Evolutionary conservation across 2,797 vertebrate genomes (phyloP), one percentile per base, ranked within the genome.

Genomic region (Luscinia megarhynchos): DNA sequence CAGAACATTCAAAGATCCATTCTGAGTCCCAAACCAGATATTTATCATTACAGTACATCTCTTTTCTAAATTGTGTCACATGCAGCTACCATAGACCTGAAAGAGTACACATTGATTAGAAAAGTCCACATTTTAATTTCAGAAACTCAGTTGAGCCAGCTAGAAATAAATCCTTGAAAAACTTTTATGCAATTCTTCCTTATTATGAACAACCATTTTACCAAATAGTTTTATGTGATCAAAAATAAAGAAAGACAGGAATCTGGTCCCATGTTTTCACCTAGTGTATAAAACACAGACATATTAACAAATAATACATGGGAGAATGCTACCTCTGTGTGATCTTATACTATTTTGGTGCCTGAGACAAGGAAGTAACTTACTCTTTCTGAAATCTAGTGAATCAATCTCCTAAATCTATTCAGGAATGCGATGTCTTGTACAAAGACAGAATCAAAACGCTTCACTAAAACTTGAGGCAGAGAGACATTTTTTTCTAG

Each of bases 311-410:
- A 32, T n/a, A 40, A 34, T 26, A 6, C 19, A 27, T 12, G 12
- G 19, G 12, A 68, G 7, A 22, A 57, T 20, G 13, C 43, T 57
- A 29, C 9, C 10, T 38, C 4, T 2, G 0, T 22, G 21, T 34
- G 7, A 16, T 66, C 76, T 45, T 20, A 30, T 14, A 22, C 3
- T 2, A 0, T 74, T 86, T 50, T 3, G 1, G 22, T 68, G 54
- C 8, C n/a, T 72, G 41, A 79, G 19, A 41, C 1, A n/a, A 57
- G 18, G 38, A 77, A 67, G 10, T 22, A 64, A 64, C 15, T 4
- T 55, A 6, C 23, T 26, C 3, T 46, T 87, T 75, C 30, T 23
- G 19, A 72, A 64, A 72, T 57, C 16, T 43, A 68, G 12, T 53
- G 32, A 68, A 22, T 61, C 46, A 76, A 8, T 48, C 18, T 43